Percentiles rank a stretch among this genome's conserved stretches.
These are phyloP conservation scores for Molanna angustata DNA, from an alignment of 2,888 invertebrate genomes.

Conservation along the genomic window DNA sequence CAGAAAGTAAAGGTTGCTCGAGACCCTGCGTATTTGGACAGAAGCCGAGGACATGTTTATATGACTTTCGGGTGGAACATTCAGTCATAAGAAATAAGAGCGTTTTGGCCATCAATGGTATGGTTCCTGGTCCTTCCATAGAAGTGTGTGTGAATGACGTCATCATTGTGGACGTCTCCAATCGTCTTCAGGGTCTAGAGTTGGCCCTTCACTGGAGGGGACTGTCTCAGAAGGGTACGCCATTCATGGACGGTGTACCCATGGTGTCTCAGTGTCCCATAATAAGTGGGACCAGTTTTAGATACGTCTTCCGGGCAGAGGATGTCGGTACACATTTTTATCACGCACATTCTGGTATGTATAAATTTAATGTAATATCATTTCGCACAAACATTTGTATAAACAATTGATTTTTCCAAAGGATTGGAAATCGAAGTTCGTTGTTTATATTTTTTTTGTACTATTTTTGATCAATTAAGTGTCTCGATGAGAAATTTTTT, in stretches of 20 bases:
- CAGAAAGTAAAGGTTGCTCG: constrained; percentile 38
- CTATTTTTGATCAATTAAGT: too few species aligned
- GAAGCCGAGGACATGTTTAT: constrained; percentile 48
- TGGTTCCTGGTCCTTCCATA: constrained; percentile 54
- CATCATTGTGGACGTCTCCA: constrained; percentile 69
- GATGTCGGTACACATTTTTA: constrained; percentile 70
- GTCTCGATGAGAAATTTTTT: too few species aligned
- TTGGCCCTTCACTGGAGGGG: constrained; percentile 79
- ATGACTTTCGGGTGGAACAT: constrained; percentile 46
- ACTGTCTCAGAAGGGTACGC: constrained; percentile 57
- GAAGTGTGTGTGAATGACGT: constrained; percentile 71
- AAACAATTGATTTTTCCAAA: too few species aligned
- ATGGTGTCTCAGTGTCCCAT: constrained; percentile 78
- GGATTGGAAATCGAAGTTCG: too few species aligned
- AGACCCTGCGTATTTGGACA: constrained; percentile 54
- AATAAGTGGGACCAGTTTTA: constrained; percentile 63
- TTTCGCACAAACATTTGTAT: too few species aligned
- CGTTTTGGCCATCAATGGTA: constrained; percentile 44
- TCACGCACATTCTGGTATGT: constrained; percentile 64
- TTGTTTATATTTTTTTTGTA: too few species aligned
- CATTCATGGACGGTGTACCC: constrained; percentile 74
- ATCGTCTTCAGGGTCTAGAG: constrained; percentile 48
- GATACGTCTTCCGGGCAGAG: constrained; percentile 68
- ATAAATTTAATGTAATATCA: not conserved
- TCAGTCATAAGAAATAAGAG: constrained; percentile 41